Base-by-base conservation (phyloP, 2,888 invertebrate species). In the Agrypnus murinus region DNA sequence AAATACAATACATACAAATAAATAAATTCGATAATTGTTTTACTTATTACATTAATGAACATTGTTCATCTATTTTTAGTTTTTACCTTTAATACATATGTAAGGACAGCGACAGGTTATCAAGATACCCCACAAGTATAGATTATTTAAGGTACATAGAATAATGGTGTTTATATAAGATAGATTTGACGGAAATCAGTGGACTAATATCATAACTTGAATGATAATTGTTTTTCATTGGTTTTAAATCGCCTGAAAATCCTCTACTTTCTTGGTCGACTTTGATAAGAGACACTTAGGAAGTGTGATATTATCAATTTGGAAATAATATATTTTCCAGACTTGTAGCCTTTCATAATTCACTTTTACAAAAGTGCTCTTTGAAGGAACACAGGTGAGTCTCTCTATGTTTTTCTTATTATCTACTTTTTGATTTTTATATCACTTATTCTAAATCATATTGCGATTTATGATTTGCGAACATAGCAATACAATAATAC, bases 181-280 rank as follows among this genome's bases (percentile, higher is more conserved):
- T 50, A 25, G 14, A 50, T 50, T 31, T 12, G 31, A 31, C 50
- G 50, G 50, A 50, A 50, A 50, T 50, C 32, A 50, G 50, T 50
- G 50, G 50, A 50, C 32, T 50, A 50, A 25, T 7, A 19, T 31
- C 8, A 50, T 31, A 12, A 12, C n/a, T n/a, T 2, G 7, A 19
- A 25, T 48, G 31, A 50, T 12, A 50, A 1, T 10, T 32, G 2
- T 10, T 31, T 50, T 50, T 31, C 50, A 31, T 14, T 50, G 6
- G 31, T 10, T 50, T 25, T 14, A 50, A n/a, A 8, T 7, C 12
- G 31, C 2, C 31, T 32, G 10, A 50, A 12, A 50, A 31, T 12
- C 5, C 50, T 50, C 7, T 50, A 50, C 31, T 50, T 32, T 50
- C 50, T 50, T 50, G 50, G 50, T 2, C 50, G 9, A 31, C 50